These are phyloP conservation scores for Nasonovia ribisnigri DNA, from an alignment of 2,888 invertebrate genomes.

Conservation along the genomic window DNA sequence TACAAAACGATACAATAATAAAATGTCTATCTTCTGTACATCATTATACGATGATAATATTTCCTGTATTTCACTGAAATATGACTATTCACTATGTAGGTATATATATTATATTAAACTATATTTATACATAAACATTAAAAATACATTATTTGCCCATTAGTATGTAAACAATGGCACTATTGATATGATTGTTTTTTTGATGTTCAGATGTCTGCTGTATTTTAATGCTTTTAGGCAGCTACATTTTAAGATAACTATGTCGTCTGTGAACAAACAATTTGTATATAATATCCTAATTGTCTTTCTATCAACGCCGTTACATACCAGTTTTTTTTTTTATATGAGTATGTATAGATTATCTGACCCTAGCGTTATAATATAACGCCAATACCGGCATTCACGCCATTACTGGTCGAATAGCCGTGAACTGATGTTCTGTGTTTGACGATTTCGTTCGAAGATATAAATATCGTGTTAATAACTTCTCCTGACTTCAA, in stretches of 20 bases:
- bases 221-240: too few relatives aligned
- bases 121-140: neutral
- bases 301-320: neutral
- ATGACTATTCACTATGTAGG: neutral
- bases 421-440: neutral
- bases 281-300: neutral
- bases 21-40: neutral
- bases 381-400: neutral
- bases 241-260: neutral
- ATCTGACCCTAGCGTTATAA: neutral
- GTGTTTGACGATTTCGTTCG: neutral
- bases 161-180: neutral
- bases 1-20: neutral
- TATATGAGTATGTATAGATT: neutral
- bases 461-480: neutral
- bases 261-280: neutral
- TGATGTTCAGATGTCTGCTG: too few relatives aligned
- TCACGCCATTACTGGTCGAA: neutral
- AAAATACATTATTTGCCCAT: neutral
- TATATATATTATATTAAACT: neutral
- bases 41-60: neutral
- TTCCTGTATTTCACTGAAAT: neutral
- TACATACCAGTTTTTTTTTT: neutral
- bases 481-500: neutral
- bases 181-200: too few relatives aligned